phyloP scores from a whole-genome alignment of 2,113 vertebrate species.

The Myotis davidii region DNA sequence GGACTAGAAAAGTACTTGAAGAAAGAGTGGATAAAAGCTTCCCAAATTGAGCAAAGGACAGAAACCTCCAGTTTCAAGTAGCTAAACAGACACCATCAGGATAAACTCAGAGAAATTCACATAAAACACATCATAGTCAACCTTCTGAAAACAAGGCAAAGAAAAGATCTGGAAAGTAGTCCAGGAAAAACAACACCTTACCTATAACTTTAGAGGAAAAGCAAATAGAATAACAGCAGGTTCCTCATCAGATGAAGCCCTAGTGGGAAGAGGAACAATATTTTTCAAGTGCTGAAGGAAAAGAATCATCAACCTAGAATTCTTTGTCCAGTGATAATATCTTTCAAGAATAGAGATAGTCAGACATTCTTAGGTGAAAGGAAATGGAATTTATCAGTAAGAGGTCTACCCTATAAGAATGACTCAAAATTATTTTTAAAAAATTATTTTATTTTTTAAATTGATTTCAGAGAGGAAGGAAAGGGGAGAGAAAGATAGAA shows the following conservation, averaged over 20 bases:
- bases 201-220: neutral
- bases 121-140: neutral
- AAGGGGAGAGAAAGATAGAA: no score
- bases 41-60: neutral
- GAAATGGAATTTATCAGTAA: neutral
- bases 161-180: constrained; percentile 13
- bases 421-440: neutral
- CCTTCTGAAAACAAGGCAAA: constrained; percentile 15
- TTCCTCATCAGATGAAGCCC: neutral
- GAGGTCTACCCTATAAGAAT: neutral
- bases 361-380: neutral
- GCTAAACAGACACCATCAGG: neutral
- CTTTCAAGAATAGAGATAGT: neutral
- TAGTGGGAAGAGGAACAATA: neutral
- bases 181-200: neutral
- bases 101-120: neutral
- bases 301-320: neutral
- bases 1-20: neutral
- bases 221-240: neutral
- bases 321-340: neutral
- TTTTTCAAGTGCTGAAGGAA: constrained; percentile 46
- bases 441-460: no score
- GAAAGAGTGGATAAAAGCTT: constrained; percentile 43
- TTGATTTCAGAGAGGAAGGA: no score
- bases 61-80: constrained; percentile 14